Percentiles rank a stretch among this genome's conserved stretches.
Conservation (phyloP, 2,113 vertebrate species). For the Dipodomys spectabilis region DNA sequence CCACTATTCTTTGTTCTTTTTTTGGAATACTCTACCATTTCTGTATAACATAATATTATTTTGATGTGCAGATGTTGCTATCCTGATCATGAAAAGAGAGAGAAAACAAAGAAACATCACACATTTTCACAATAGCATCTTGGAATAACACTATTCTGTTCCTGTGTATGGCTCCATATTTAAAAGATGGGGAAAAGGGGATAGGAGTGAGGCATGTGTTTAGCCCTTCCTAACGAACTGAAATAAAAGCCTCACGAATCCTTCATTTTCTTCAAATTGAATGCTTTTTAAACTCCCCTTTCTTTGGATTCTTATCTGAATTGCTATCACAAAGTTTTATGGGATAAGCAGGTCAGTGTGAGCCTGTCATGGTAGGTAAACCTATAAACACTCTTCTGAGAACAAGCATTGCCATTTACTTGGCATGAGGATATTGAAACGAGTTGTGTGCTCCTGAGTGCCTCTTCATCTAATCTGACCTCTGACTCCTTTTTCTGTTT, state of each 20-base stretch:
- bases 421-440: constrained; percentile 26
- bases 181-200: not conserved
- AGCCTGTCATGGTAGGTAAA: constrained; percentile 3
- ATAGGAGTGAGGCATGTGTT: too few relatives aligned
- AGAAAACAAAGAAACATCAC: not conserved
- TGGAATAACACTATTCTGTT: not conserved
- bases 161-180: not conserved
- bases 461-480: constrained; percentile 10
- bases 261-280: too few relatives aligned
- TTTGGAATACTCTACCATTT: not conserved
- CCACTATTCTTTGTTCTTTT: not conserved
- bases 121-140: constrained; percentile 46
- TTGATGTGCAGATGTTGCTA: not conserved
- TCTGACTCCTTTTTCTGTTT: constrained; percentile 64
- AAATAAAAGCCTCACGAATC: too few relatives aligned
- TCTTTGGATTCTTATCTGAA: constrained; percentile 53
- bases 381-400: constrained; percentile 25
- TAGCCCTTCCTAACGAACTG: too few relatives aligned
- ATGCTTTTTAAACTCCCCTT: not conserved
- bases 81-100: not conserved
- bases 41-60: not conserved
- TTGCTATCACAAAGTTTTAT: constrained; percentile 28
- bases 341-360: not conserved
- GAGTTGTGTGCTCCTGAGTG: constrained; percentile 56
- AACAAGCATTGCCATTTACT: constrained; percentile 41